Conservation (phyloP, 2,113 vertebrate species). For the Semnopithecus entellus region DNA sequence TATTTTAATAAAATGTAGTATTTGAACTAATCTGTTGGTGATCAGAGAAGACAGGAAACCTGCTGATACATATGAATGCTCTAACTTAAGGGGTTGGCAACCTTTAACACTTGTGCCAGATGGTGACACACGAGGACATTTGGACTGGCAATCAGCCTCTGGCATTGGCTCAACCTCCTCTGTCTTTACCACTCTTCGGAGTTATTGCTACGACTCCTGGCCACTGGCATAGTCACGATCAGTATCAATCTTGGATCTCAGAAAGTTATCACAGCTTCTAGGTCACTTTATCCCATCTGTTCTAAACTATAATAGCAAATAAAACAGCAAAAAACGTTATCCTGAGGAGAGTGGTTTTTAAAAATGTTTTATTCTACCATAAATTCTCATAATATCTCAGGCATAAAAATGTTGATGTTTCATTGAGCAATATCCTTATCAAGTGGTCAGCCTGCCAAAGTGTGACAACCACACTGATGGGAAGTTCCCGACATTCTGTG, state of each 20-base stretch:
- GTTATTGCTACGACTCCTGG: neutral
- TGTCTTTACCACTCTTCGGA: slow-evolving; percentile 37
- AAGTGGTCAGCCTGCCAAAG: neutral
- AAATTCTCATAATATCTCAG: neutral
- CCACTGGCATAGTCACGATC: neutral
- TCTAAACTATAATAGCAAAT: neutral
- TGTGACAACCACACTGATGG: neutral
- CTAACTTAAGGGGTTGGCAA: slow-evolving; percentile 51
- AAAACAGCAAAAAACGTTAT: neutral
- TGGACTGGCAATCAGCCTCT: slow-evolving; percentile 31
- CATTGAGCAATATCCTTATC: neutral
- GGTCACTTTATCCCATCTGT: neutral
- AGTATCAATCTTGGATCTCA: neutral
- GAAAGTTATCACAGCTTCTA: neutral
- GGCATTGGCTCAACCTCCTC: neutral
- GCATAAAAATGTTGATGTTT: neutral
- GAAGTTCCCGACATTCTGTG: too few relatives aligned
- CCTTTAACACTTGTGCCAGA: slow-evolving; percentile 36
- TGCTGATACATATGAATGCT: neutral
- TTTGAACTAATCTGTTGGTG: slow-evolving; percentile 33
- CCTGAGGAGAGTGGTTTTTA: neutral
- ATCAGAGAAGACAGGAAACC: neutral
- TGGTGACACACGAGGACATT: slow-evolving; percentile 57
- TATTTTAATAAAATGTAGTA: slow-evolving; percentile 36
- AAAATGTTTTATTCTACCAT: neutral